A percentile compares a stretch with the other conserved stretches of the same genome.
Evolutionary conservation across 2,797 vertebrate genomes (phyloP).

Genomic region (Margarornis squamiger): DNA sequence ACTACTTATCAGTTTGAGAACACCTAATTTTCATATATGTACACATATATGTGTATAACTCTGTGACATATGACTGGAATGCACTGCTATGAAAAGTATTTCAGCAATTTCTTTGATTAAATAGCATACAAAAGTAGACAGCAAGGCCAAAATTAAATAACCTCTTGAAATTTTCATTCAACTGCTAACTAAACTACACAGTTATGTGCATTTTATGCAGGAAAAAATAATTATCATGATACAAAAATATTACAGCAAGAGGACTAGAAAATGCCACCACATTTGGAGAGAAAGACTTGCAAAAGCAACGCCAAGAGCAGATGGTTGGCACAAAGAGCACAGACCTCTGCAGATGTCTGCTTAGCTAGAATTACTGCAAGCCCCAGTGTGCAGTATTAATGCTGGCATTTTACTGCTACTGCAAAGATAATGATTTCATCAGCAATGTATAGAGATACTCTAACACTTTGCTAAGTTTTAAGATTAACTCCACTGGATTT

Average conservation of each 20-base stretch:
- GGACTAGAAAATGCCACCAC: not conserved
- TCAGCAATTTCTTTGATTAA: not conserved
- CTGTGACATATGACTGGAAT: not conserved
- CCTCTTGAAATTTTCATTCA: not conserved
- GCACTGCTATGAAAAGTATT: not conserved
- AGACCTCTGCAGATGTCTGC: not conserved
- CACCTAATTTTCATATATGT: rapidly evolving
- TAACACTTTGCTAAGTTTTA: not conserved
- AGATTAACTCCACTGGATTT: not conserved
- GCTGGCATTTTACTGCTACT: not conserved
- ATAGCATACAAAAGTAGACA: not conserved
- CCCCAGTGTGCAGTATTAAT: not conserved
- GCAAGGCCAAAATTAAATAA: not conserved
- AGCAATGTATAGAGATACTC: not conserved
- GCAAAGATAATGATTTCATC: not conserved
- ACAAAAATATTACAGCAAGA: not conserved
- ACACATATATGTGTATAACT: not conserved
- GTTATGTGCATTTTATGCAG: not conserved
- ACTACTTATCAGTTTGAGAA: not conserved
- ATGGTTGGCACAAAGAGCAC: not conserved
- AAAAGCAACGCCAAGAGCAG: not conserved
- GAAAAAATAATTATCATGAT: not conserved
- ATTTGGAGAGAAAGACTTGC: not conserved
- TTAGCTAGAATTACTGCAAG: not conserved
- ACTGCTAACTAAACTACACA: not conserved